Evolutionary conservation across 2,888 invertebrate genomes (phyloP).

Genomic region (Trissolcus brochymenae): DNA sequence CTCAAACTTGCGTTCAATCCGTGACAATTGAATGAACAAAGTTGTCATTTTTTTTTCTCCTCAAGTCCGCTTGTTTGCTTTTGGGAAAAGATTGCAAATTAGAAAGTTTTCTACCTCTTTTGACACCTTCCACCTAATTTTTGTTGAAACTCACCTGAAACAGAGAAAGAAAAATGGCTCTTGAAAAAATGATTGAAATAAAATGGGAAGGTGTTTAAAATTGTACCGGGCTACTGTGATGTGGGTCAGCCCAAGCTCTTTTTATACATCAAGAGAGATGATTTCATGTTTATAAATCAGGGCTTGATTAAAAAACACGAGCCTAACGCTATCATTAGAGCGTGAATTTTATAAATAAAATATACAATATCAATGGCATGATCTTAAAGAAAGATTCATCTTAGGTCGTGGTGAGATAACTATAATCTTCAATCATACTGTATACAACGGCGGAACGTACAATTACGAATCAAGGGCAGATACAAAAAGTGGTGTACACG

Average conservation of each 20-base stretch:
- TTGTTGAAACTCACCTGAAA: conserved; percentile 36
- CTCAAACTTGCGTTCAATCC: too few species aligned
- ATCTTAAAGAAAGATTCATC: conserved; percentile 43
- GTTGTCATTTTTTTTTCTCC: too few species aligned
- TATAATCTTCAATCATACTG: conserved; percentile 74
- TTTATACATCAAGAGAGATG: conserved; percentile 10
- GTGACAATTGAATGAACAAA: too few species aligned
- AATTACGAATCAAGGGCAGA: conserved; percentile 70
- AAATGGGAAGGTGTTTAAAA: neutral
- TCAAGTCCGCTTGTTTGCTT: too few species aligned
- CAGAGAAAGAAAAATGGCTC: conserved; percentile 11
- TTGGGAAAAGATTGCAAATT: too few species aligned
- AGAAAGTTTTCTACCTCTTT: conserved; percentile 1
- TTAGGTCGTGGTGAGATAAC: conserved; percentile 62
- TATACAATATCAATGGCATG: conserved; percentile 33
- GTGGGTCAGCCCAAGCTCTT: too few species aligned
- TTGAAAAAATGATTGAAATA: neutral
- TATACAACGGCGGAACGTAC: conserved; percentile 62
- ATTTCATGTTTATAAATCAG: conserved; percentile 39
- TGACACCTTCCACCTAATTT: conserved; percentile 11
- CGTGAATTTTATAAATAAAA: conserved; percentile 38
- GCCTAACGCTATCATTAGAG: conserved; percentile 41
- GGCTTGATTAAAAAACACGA: conserved; percentile 42
- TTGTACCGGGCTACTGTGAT: neutral
- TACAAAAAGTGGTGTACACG: conserved; percentile 18